Base-by-base conservation (phyloP, 1,140 invertebrate genomes). In the Asbolus verrucosus region DNA sequence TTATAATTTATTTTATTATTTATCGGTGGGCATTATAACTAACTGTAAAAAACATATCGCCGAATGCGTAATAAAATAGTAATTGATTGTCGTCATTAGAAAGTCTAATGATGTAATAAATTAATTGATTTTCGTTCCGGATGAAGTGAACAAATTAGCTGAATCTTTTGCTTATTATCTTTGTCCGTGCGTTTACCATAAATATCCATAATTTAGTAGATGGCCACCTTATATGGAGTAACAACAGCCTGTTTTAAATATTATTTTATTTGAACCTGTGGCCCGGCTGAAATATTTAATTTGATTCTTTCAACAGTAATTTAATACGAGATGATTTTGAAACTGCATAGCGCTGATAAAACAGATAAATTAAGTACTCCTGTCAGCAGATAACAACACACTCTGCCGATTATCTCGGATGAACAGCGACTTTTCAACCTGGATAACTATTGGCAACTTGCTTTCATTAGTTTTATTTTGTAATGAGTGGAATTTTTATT, bases 71-170 rank as follows among this genome's bases (percentile, higher is more conserved):
- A 63, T 63, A 63, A 63, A 27, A 63, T 63, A n/a, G n/a, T n/a
- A 63, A 63, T 63, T 63, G 61, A 63, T 63, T 63, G 61, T 63
- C 61, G 27, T 63, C 61, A 63, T 63, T 63, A 63, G 61, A 63
- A 63, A 63, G 19, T 38, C 33, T 63, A 63, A 63, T 63, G 61
- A 18, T 63, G 61, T 41, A 63, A 63, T 63, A 63, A 63, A 63
- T 63, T 63, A 63, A 63, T 63, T 39, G 61, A 38, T 38, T 63
- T 63, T 63, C 39, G 21, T 39, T 39, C 61, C 33, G 46, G 46
- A 54, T 27, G 46, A 54, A 54, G 46, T 54, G 46, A 54, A 54
- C 46, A 54, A 54, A 54, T 54, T 54, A 54, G 46, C 21, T 54
- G 46, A 54, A 54, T 54, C 46, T 54, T 54, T 54, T 21, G 46